Conservation (phyloP, 1,140 invertebrate species). For the Triops cancriformis region DNA sequence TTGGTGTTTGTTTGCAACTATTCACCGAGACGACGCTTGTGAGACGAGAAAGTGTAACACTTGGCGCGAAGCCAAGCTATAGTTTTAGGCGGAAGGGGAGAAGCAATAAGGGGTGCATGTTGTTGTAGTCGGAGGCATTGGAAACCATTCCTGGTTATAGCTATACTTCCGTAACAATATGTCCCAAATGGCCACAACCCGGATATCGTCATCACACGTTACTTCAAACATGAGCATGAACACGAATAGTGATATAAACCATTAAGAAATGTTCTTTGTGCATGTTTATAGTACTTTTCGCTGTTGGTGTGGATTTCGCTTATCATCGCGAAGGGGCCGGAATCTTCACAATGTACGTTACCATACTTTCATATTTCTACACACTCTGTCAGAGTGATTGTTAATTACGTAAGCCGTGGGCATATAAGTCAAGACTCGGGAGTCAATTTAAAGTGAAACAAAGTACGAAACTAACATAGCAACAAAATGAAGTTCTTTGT, state of each 20-base stretch:
- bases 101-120: not conserved
- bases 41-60: not conserved
- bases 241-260: too few relatives aligned
- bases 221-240: not conserved
- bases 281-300: conserved; percentile 41
- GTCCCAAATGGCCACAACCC: not conserved
- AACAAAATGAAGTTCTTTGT: too few relatives aligned
- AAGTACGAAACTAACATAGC: too few relatives aligned
- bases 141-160: not conserved
- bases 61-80: not conserved
- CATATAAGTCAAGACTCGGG: too few relatives aligned
- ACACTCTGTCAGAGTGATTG: too few relatives aligned
- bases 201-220: not conserved
- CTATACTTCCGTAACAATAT: not conserved
- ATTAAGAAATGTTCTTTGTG: conserved; percentile 28
- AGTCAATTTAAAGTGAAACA: too few relatives aligned
- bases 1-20: too few relatives aligned
- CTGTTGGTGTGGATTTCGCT: conserved; percentile 43
- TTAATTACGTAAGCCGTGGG: too few relatives aligned
- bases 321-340: conserved; percentile 41
- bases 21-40: too few relatives aligned
- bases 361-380: too few relatives aligned
- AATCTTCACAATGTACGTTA: conserved; percentile 44
- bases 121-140: not conserved
- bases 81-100: not conserved